A percentile compares a stretch with the other conserved stretches of the same genome.
These are phyloP conservation scores for Stegana nigrithorax DNA, from an alignment of 2,888 invertebrate genomes.

Conservation along the genomic window DNA sequence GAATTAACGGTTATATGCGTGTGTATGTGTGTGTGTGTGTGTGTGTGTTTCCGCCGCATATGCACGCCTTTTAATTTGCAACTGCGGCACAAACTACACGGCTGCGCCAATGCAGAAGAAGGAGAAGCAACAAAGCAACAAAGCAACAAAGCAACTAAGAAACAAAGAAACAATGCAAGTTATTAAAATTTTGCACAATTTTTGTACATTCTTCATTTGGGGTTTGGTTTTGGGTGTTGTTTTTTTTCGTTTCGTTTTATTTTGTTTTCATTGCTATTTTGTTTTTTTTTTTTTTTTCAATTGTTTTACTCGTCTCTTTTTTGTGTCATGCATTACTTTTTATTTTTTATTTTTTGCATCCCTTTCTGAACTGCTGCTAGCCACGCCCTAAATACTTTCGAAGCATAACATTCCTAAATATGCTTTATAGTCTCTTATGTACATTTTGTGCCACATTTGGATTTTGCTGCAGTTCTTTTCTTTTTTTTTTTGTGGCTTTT, in stretches of 20 bases:
- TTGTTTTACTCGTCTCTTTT: not conserved
- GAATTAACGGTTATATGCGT: too few species aligned
- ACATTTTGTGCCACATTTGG: not conserved
- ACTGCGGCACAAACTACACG: too few species aligned
- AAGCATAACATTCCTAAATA: slow-evolving; percentile 3
- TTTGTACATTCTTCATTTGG: slow-evolving; percentile 1
- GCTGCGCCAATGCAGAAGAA: too few species aligned
- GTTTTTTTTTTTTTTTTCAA: not conserved
- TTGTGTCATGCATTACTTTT: not conserved
- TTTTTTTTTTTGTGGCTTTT: too few species aligned
- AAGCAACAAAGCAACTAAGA: too few species aligned
- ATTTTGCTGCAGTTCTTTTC: slow-evolving; percentile 14
- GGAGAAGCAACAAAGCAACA: too few species aligned
- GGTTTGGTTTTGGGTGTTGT: not conserved
- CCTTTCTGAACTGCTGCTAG: not conserved
- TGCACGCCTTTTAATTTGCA: too few species aligned
- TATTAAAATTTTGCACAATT: slow-evolving; percentile 4
- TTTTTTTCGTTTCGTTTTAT: not conserved
- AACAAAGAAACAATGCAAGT: not conserved
- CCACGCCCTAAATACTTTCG: slow-evolving; percentile 2
- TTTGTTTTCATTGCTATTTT: not conserved
- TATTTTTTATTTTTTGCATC: not conserved
- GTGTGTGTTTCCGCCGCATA: too few species aligned
- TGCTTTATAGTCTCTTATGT: not conserved
- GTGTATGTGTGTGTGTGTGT: too few species aligned